Evolutionary conservation across 2,113 vertebrate genomes (phyloP).

Genomic region (Protomyctophum bolini): DNA sequence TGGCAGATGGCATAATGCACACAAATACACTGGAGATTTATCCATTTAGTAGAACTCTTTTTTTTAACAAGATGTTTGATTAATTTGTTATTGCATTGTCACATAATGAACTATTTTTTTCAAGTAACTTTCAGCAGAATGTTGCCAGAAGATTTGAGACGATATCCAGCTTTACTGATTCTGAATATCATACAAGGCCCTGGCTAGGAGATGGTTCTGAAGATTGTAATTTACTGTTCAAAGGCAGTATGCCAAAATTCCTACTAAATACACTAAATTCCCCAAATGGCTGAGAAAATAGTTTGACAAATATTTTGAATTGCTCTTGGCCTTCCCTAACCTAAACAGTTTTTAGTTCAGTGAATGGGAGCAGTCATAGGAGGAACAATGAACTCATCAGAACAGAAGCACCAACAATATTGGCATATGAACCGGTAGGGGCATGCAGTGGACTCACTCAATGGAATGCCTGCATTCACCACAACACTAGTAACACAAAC

Average conservation of each 20-base stretch:
- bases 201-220: constrained; percentile 36
- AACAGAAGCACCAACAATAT: constrained; percentile 2
- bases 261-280: constrained; percentile 12
- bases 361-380: constrained; percentile 59
- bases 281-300: constrained; percentile 56
- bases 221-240: constrained; percentile 63
- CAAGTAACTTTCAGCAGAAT: not conserved
- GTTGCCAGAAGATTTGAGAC: not conserved
- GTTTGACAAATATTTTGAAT: constrained; percentile 68
- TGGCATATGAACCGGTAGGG: constrained; percentile 13
- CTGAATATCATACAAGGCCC: constrained; percentile 1
- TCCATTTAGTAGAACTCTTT: not conserved
- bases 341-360: constrained; percentile 57
- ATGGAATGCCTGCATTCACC: constrained; percentile 28
- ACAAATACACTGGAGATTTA: not conserved
- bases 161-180: not conserved
- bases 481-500: constrained; percentile 5
- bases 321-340: constrained; percentile 47
- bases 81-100: too few relatives aligned
- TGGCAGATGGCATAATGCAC: not conserved
- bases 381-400: constrained; percentile 52
- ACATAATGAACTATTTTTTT: too few relatives aligned
- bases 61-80: too few relatives aligned
- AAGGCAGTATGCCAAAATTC: constrained; percentile 15
- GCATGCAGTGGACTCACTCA: constrained; percentile 24